Evolutionary conservation across 2,113 vertebrate species (phyloP).

Genomic region (Meleagris gallopavo): DNA sequence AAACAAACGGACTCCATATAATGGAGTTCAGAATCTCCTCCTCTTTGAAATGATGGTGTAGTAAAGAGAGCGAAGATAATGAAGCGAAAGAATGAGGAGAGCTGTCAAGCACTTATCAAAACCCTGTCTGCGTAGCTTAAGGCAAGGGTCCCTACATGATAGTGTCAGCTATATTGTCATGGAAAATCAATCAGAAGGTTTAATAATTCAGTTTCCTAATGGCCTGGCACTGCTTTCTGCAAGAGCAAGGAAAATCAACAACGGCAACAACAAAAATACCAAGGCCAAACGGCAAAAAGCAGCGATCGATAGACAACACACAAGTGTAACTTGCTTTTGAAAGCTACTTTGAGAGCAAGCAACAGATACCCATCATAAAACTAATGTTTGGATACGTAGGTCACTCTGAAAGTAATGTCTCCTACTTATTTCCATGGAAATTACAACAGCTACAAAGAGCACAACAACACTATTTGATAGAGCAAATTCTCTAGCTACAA

Average conservation of each 20-base stretch:
- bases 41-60: neutral
- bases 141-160: neutral
- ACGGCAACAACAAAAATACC: neutral
- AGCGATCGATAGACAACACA: neutral
- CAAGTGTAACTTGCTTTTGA: neutral
- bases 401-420: neutral
- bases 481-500: neutral
- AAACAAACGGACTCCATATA: neutral
- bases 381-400: neutral
- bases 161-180: neutral
- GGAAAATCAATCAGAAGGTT: neutral
- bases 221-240: neutral
- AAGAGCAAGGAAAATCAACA: neutral
- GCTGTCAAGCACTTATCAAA: neutral
- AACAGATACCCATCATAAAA: neutral
- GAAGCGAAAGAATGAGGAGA: neutral
- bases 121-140: neutral
- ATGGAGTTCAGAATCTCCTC: constrained; percentile 40
- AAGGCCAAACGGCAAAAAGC: neutral
- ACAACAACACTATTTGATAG: neutral
- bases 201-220: constrained; percentile 45
- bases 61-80: neutral
- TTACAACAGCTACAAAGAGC: neutral
- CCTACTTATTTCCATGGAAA: neutral
- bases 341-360: neutral